phyloP scores from a whole-genome alignment of 2,888 invertebrate genomes.

The Cyclophora albipunctata region DNA sequence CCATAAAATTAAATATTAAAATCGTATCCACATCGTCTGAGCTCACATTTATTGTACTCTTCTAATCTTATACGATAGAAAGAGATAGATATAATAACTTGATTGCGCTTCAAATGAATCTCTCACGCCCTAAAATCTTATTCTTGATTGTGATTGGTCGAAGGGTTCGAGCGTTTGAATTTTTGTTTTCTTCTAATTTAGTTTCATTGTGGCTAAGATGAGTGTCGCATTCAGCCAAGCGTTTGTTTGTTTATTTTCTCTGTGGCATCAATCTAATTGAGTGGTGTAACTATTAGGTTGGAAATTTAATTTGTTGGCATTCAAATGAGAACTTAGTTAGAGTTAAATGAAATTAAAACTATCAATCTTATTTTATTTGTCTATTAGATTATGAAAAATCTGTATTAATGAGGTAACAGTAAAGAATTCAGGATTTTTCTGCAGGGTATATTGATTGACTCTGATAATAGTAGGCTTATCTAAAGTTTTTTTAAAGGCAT shows the following conservation, averaged over 20 bases:
- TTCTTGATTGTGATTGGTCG: constrained; percentile 36
- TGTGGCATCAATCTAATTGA: no score
- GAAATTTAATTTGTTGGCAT: no score
- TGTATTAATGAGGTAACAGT: no score
- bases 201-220: constrained; percentile 48
- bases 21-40: constrained; percentile 29
- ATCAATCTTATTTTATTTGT: no score
- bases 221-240: constrained; percentile 26
- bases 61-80: constrained; percentile 22
- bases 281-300: no score
- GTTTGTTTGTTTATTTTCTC: neutral
- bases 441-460: no score
- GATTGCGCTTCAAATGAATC: constrained; percentile 45
- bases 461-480: no score
- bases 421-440: no score
- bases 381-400: no score
- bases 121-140: constrained; percentile 48
- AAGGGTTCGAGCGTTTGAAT: constrained; percentile 47
- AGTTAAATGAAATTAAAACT: no score
- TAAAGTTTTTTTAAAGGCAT: no score
- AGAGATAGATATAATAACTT: constrained; percentile 27
- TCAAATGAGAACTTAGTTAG: no score
- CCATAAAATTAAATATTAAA: constrained; percentile 69
- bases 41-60: constrained; percentile 33
- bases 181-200: constrained; percentile 51